Conservation (phyloP, 2,888 invertebrate species). For the Meganola albula region DNA sequence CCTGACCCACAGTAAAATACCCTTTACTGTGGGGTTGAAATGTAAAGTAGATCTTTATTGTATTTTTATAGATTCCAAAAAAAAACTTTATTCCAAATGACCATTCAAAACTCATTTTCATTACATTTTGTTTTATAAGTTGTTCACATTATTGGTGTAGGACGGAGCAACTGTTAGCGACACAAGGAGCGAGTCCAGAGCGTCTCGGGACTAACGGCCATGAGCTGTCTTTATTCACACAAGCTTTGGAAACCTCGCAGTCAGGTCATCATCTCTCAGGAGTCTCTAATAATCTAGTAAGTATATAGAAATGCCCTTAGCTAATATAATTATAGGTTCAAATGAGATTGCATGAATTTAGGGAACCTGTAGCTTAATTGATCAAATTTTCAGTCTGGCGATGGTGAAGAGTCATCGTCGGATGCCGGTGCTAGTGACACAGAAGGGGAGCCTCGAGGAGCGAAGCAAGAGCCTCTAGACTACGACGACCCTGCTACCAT, state of each 20-base stretch:
- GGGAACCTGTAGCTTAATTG: too few species aligned
- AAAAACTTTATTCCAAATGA: too few species aligned
- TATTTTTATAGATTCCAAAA: too few species aligned
- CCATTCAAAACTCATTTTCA: too few species aligned
- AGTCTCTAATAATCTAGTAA: constrained; percentile 72
- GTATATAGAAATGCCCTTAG: too few species aligned
- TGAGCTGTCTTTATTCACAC: constrained; percentile 85
- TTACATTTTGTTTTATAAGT: too few species aligned
- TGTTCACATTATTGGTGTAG: constrained; percentile 54
- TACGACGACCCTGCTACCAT: constrained; percentile 82
- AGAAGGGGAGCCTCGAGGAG: constrained; percentile 79
- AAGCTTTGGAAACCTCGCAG: constrained; percentile 86
- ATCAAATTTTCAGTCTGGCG: constrained; percentile 65
- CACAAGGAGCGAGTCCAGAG: constrained; percentile 76
- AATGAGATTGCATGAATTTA: too few species aligned
- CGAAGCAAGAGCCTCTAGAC: constrained; percentile 86
- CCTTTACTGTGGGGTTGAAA: too few species aligned
- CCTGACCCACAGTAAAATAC: too few species aligned
- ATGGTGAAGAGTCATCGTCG: constrained; percentile 91
- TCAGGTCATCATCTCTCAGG: constrained; percentile 77
- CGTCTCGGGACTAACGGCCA: constrained; percentile 79
- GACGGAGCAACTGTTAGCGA: constrained; percentile 66
- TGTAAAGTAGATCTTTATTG: too few species aligned
- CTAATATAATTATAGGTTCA: too few species aligned
- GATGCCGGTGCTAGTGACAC: constrained; percentile 87